phyloP scores from a whole-genome alignment of 2,888 invertebrate species.

The Hanleya hanleyi region DNA sequence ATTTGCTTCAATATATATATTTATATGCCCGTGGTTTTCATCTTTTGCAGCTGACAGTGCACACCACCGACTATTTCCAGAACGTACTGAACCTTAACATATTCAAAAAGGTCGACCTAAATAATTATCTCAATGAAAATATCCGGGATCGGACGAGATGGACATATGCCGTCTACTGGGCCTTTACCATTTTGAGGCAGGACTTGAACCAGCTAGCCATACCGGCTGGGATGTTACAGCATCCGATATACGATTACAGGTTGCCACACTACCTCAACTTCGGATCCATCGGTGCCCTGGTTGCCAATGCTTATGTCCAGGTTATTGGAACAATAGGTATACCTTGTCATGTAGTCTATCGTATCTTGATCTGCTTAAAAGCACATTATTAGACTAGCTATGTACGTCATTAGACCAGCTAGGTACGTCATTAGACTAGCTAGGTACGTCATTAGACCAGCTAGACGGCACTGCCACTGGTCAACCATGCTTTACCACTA shows the following conservation, averaged over 20 bases:
- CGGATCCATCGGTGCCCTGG: slow-evolving; percentile 59
- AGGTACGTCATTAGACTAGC: too few relatives aligned
- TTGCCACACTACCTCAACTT: slow-evolving; percentile 62
- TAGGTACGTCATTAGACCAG: too few relatives aligned
- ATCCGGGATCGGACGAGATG: slow-evolving; percentile 47
- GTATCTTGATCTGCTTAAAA: too few relatives aligned
- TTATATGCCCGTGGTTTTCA: too few relatives aligned
- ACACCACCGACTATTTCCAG: slow-evolving; percentile 76
- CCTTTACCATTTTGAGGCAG: slow-evolving; percentile 47
- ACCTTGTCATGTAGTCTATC: too few relatives aligned
- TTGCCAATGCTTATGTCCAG: slow-evolving; percentile 56
- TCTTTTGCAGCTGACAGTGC: too few relatives aligned
- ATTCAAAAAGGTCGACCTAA: slow-evolving; percentile 72
- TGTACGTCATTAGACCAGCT: too few relatives aligned
- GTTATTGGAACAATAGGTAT: slow-evolving; percentile 61
- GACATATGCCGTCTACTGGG: slow-evolving; percentile 49
- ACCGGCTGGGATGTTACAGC: slow-evolving; percentile 64
- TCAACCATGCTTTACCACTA: too few relatives aligned
- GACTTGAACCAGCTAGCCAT: slow-evolving; percentile 64
- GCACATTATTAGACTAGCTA: too few relatives aligned
- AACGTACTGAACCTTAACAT: slow-evolving; percentile 75
- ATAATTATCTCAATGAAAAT: slow-evolving; percentile 35
- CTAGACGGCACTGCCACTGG: too few relatives aligned
- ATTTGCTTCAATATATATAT: too few relatives aligned
- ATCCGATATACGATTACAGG: slow-evolving; percentile 60